Conservation (phyloP, 2,888 invertebrate species). For the Lasius fuliginosus region DNA sequence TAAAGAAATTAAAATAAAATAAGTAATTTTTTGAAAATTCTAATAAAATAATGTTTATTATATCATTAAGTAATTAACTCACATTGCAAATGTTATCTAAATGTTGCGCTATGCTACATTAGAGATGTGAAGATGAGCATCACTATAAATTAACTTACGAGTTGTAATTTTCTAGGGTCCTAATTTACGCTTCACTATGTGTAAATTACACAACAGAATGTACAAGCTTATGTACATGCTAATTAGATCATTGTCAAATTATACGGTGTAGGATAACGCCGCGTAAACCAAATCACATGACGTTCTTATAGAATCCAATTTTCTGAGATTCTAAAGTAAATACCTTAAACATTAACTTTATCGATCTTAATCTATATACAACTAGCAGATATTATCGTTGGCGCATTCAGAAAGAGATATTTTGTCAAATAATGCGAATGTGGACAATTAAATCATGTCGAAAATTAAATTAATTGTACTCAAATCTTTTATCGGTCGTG, state of each 20-base stretch:
- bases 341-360: not conserved
- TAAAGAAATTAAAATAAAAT: not conserved
- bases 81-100: conserved; percentile 22
- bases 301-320: conserved; percentile 32
- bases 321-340: conserved; percentile 16
- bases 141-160: conserved; percentile 44
- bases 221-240: conserved; percentile 27
- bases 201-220: conserved; percentile 46
- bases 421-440: not conserved
- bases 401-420: not conserved
- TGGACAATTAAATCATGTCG: not conserved
- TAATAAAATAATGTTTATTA: not conserved
- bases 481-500: not conserved
- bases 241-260: conserved; percentile 54
- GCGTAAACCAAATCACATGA: conserved; percentile 28
- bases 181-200: conserved; percentile 49
- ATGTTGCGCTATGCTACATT: conserved; percentile 7
- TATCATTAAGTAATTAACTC: conserved; percentile 6
- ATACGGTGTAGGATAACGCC: conserved; percentile 18
- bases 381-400: not conserved
- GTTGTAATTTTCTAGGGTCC: conserved; percentile 41
- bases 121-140: conserved; percentile 34
- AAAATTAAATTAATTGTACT: not conserved
- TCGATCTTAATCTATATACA: not conserved
- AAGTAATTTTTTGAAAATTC: not conserved